These are phyloP conservation scores for Cardiocondyla obscurior DNA, from an alignment of 1,140 invertebrate species.

Conservation along the genomic window DNA sequence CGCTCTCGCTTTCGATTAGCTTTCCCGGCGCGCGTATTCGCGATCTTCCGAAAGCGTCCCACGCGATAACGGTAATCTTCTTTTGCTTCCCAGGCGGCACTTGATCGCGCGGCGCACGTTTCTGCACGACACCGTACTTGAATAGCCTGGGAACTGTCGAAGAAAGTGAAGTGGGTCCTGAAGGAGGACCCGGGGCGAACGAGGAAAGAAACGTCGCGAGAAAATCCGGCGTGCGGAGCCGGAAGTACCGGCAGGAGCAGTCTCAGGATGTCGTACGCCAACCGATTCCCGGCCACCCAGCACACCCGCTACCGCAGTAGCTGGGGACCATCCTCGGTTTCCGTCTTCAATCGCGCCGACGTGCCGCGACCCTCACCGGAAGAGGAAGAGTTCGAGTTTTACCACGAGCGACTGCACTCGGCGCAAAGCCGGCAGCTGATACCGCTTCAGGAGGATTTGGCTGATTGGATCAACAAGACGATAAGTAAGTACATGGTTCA, in stretches of 20 bases:
- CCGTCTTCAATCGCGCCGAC: constrained; percentile 85
- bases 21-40: not conserved
- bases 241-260: constrained; percentile 13
- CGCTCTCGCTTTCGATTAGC: constrained; percentile 5
- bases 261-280: constrained; percentile 85
- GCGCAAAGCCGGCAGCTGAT: constrained; percentile 91
- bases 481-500: constrained; percentile 86
- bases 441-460: constrained; percentile 92
- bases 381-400: constrained; percentile 90
- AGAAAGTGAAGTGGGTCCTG: constrained; percentile 25
- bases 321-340: constrained; percentile 86
- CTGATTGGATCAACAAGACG: constrained; percentile 94
- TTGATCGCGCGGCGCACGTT: constrained; percentile 57
- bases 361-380: constrained; percentile 86
- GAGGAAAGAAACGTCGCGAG: not conserved
- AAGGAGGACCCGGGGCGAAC: constrained; percentile 11
- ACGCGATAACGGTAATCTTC: not conserved
- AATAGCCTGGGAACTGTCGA: constrained; percentile 23
- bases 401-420: constrained; percentile 89
- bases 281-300: constrained; percentile 86
- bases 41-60: constrained; percentile 7
- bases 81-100: constrained; percentile 40
- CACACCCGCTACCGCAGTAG: constrained; percentile 86
- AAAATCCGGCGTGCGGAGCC: constrained; percentile 31
- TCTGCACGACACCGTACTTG: constrained; percentile 7